Base-by-base conservation (phyloP, 2,797 vertebrate genomes). In the Trachurus trachurus region DNA sequence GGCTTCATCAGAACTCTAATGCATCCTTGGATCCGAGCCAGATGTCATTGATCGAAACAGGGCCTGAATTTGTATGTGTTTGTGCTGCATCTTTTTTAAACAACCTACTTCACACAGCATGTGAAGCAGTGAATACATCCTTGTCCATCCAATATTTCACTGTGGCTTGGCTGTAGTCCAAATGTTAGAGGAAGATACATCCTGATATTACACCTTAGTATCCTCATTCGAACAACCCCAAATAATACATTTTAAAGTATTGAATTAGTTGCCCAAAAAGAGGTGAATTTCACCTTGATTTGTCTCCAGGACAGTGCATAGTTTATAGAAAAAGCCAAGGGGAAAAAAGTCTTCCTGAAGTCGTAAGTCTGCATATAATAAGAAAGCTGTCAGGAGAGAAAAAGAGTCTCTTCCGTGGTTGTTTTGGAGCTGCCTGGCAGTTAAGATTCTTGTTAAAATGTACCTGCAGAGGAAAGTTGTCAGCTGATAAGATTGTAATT, bases 61-160 rank as follows among this genome's bases (percentile, higher is more conserved):
- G 5, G 15, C 44, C 15, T 45, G 17, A 6, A 17, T 45, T 45
- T 45, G 16, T 59, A 45, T 37, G 53, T 31, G 21, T 22, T 17
- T 68, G 16, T 56, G 17, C 34, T 50, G 50, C 39, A 61, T 7
- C n/a, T 3, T 53, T 4, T 69, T 54, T 40, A 66, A 63, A 7
- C 58, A 67, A 78, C 66, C 42, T 44, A 63, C 60, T 78, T 74
- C 52, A 69, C 26, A 34, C 19, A 45, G 29, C 26, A 67, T 69
- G 34, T 39, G 47, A 70, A 50, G 39, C 67, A 66, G n/a, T 54
- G 57, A 72, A 59, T 66, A 45, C 40, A 76, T 39, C n/a, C 65
- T 66, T 66, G 77, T 66, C 59, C 65, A 60, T 81, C 76, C 62
- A 81, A n/a, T 84, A 72, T 65, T 76, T 82, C 81, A 82, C 67